Base-by-base conservation (phyloP, 2,113 vertebrate species). In the Saguinus midas region DNA sequence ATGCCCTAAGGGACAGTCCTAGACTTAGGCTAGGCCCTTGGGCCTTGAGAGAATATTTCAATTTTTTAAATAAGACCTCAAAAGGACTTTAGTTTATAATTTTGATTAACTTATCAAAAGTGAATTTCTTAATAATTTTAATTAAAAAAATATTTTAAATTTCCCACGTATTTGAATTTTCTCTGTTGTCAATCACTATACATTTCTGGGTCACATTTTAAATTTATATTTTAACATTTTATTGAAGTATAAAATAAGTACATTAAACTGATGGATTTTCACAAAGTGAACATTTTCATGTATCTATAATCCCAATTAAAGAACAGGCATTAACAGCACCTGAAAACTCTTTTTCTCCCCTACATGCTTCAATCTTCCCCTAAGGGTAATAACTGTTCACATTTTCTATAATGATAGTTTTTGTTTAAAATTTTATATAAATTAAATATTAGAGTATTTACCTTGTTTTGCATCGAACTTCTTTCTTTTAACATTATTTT, bases 61-160 rank as follows among this genome's bases (percentile, higher is more conserved):
- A 3, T 66, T 92, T 45, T 96, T 97, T 93, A 97, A 93, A 91
- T 90, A 95, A 93, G 84, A 94, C 80, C 75, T 87, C 75, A 87
- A 70, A 94, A 96, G 89, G 86, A n/a, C 73, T 37, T 89, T 91
- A 10, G 25, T 89, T 96, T 70, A 66, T 93, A 72, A 95, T 91
- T 95, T 70, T 37, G 17, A 87, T 87, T 40, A 81, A 55, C 79
- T 90, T 81, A 81, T 72, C 27, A 32, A 50, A 93, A 92, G 64
- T 72, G 35, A 93, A 43, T 96, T 88, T 95, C 91, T 6, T 91
- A 96, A 83, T 94, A 35, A 93, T 72, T 90, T 88, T 32, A 48
- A 50, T 55, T 58, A 86, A 86, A 78, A 2, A 18, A 92, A 82
- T 92, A 18, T 66, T 81, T 96, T 79, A 48, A 61, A 93, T 87